Conservation (phyloP, 1,140 invertebrate genomes). For the Cydia pomonella region DNA sequence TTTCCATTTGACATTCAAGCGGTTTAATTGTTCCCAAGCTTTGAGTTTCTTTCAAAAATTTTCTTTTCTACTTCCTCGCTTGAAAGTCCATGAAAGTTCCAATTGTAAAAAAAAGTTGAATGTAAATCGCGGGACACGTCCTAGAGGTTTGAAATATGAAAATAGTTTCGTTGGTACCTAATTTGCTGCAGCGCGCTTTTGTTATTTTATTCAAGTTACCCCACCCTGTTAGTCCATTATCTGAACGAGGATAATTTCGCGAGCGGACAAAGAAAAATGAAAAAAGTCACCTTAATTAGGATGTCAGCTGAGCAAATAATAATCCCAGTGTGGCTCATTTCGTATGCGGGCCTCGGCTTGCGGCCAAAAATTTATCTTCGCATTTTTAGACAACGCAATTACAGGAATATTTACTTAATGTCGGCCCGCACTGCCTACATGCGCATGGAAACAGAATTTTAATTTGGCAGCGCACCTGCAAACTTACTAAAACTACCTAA, state of each 20-base stretch:
- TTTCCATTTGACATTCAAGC: slow-evolving; percentile 55
- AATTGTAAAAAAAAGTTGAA: slow-evolving; percentile 42
- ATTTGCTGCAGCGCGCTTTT: slow-evolving; percentile 43
- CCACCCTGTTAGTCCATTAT: slow-evolving; percentile 51
- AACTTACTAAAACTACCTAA: slow-evolving; percentile 37
- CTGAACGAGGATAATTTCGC: slow-evolving; percentile 51
- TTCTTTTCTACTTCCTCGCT: slow-evolving; percentile 46
- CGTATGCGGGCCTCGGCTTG: slow-evolving; percentile 59
- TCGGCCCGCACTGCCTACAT: slow-evolving; percentile 39
- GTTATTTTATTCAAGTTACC: slow-evolving; percentile 48
- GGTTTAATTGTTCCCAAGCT: slow-evolving; percentile 60
- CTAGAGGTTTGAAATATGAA: slow-evolving; percentile 29
- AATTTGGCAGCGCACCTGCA: slow-evolving; percentile 36
- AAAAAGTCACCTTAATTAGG: slow-evolving; percentile 71
- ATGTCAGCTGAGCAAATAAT: slow-evolving; percentile 73
- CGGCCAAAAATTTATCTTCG: slow-evolving; percentile 63
- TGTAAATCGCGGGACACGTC: background rate
- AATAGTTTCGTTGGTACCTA: slow-evolving; percentile 26
- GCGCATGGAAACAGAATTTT: slow-evolving; percentile 46
- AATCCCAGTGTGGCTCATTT: slow-evolving; percentile 65
- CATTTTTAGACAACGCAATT: slow-evolving; percentile 69
- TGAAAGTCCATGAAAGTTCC: slow-evolving; percentile 38
- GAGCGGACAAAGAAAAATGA: slow-evolving; percentile 53
- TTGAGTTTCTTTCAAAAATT: slow-evolving; percentile 60
- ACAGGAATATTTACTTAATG: slow-evolving; percentile 67